Conservation (phyloP, 2,797 vertebrate species). For the Pseudochromis fuscus region DNA sequence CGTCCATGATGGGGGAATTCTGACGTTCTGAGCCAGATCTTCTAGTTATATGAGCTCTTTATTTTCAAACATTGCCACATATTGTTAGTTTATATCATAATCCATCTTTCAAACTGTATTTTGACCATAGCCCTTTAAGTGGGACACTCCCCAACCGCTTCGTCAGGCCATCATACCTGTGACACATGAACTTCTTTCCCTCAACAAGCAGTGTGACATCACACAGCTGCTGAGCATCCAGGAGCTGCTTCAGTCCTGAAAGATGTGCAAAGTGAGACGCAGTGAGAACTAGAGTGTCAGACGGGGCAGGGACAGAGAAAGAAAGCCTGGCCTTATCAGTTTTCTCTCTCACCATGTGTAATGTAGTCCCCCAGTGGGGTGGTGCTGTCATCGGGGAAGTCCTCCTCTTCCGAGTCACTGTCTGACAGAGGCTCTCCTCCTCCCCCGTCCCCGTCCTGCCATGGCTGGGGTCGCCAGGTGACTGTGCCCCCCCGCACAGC, state of each 20-base stretch:
- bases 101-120: too few relatives aligned
- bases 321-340: not conserved
- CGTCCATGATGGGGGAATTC: too few relatives aligned
- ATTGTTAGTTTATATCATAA: too few relatives aligned
- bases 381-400: slow-evolving; percentile 88
- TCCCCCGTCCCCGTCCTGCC: slow-evolving; percentile 86
- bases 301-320: not conserved
- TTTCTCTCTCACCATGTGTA: slow-evolving; percentile 79
- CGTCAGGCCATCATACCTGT: slow-evolving; percentile 78
- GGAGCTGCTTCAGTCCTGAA: slow-evolving; percentile 86
- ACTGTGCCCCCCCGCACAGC: slow-evolving; percentile 80
- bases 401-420: slow-evolving; percentile 88
- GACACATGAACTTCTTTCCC: slow-evolving; percentile 89
- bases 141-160: too few relatives aligned
- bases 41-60: too few relatives aligned
- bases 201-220: slow-evolving; percentile 88
- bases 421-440: slow-evolving; percentile 86
- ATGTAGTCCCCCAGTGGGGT: slow-evolving; percentile 87
- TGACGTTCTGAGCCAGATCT: too few relatives aligned
- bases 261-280: too few relatives aligned
- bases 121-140: too few relatives aligned
- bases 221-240: slow-evolving; percentile 88
- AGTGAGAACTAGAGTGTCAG: not conserved
- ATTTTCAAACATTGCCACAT: too few relatives aligned
- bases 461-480: slow-evolving; percentile 87